phyloP scores from a whole-genome alignment of 2,888 invertebrate genomes.

The Leptopilina myrica region DNA sequence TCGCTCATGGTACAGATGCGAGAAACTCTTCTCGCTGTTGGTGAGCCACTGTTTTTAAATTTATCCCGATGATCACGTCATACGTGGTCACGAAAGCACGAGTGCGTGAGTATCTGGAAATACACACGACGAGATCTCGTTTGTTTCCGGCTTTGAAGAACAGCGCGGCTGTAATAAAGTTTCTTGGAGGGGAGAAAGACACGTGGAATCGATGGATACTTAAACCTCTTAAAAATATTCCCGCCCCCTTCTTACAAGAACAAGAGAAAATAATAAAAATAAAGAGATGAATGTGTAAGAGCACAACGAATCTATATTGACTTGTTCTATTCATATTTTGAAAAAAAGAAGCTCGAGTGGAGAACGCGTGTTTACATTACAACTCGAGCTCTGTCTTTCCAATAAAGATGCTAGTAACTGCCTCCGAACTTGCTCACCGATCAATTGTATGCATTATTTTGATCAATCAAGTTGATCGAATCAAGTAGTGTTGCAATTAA shows the following conservation, averaged over 20 bases:
- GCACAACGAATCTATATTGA: too few relatives aligned
- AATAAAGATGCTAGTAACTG: too few relatives aligned
- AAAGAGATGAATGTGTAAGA: too few relatives aligned
- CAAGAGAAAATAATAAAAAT: not conserved
- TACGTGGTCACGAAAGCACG: conserved; percentile 40
- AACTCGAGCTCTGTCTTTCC: too few relatives aligned
- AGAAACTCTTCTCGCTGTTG: conserved; percentile 39
- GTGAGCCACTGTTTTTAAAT: conserved; percentile 65
- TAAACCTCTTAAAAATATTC: conserved; percentile 25
- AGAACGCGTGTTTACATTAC: too few relatives aligned
- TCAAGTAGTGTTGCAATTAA: too few relatives aligned
- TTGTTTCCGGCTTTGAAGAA: conserved; percentile 59
- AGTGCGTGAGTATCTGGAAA: conserved; percentile 54
- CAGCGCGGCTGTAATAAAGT: conserved; percentile 25
- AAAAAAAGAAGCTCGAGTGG: too few relatives aligned
- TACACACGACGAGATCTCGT: conserved; percentile 58
- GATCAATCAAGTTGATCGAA: too few relatives aligned
- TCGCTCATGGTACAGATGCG: conserved; percentile 44
- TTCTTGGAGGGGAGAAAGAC: conserved; percentile 17
- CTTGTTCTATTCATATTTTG: too few relatives aligned
- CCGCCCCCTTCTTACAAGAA: not conserved
- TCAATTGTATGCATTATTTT: too few relatives aligned
- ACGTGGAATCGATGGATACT: conserved; percentile 37
- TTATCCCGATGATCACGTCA: conserved; percentile 60
- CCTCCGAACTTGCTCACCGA: too few relatives aligned